phyloP scores from a whole-genome alignment of 2,888 invertebrate species.

The Danaus chrysippus region DNA sequence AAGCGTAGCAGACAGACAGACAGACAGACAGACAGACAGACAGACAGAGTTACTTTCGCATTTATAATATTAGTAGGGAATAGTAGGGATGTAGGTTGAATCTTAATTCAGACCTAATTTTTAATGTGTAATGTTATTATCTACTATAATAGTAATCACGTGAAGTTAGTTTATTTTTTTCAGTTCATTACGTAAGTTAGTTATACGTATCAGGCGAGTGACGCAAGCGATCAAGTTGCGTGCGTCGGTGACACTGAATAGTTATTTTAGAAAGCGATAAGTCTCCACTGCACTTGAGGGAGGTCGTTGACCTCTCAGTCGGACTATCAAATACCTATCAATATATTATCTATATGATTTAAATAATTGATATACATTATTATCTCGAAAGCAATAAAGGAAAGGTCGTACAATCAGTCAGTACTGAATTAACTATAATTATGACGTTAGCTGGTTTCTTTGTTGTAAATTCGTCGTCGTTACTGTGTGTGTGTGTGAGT shows the following conservation, averaged over 20 bases:
- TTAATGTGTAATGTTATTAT: background rate
- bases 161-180: conserved; percentile 35
- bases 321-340: conserved; percentile 20
- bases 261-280: conserved; percentile 73
- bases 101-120: no score
- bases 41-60: no score
- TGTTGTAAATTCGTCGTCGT: conserved; percentile 26
- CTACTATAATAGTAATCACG: conserved; percentile 18
- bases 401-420: background rate
- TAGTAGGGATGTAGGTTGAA: no score
- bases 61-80: no score
- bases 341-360: conserved; percentile 10
- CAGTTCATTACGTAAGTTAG: conserved; percentile 32
- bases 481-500: conserved; percentile 20
- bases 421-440: background rate
- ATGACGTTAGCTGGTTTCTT: conserved; percentile 15
- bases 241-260: conserved; percentile 70
- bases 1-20: no score
- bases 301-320: conserved; percentile 58
- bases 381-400: conserved; percentile 26
- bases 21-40: no score
- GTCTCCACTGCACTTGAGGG: conserved; percentile 50
- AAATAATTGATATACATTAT: conserved; percentile 2
- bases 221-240: conserved; percentile 62
- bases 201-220: conserved; percentile 41